Percentiles rank a stretch among this genome's conserved stretches.
These are phyloP conservation scores for Drosophila subpulchrella DNA, from an alignment of 1,140 invertebrate genomes.

Conservation along the genomic window DNA sequence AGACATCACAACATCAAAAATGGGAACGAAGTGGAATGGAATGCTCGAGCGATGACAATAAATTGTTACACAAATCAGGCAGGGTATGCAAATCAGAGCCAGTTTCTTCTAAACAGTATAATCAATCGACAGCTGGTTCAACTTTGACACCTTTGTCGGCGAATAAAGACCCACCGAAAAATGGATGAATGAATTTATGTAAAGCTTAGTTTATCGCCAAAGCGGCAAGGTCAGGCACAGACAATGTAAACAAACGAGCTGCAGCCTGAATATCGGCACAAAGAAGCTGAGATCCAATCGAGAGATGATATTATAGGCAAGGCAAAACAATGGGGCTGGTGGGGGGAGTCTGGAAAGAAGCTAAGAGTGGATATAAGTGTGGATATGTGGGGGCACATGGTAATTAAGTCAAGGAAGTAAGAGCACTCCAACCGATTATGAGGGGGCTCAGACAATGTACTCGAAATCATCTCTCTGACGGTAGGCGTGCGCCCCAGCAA, in stretches of 20 bases:
- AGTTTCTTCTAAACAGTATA: constrained; percentile 38
- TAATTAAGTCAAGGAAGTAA: constrained; percentile 80
- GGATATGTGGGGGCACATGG: constrained; percentile 22
- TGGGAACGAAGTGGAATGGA: constrained; percentile 60
- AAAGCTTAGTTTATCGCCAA: constrained; percentile 59
- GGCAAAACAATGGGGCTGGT: constrained; percentile 4
- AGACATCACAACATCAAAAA: constrained; percentile 38
- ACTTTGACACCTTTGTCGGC: constrained; percentile 69
- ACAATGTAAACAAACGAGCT: constrained; percentile 48
- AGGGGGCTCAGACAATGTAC: constrained; percentile 62
- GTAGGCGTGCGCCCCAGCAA: constrained; percentile 46
- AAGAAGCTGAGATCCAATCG: constrained; percentile 19
- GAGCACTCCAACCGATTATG: constrained; percentile 57
- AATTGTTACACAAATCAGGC: constrained; percentile 75
- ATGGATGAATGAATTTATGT: constrained; percentile 57
- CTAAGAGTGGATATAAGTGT: not conserved
- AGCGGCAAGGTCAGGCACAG: constrained; percentile 64
- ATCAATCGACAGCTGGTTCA: constrained; percentile 63
- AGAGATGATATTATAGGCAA: constrained; percentile 35
- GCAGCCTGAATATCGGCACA: constrained; percentile 38
- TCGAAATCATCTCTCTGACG: constrained; percentile 31
- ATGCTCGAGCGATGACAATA: constrained; percentile 37
- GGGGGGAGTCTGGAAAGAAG: no score
- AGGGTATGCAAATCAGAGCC: constrained; percentile 49
- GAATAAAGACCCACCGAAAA: constrained; percentile 24